These are phyloP conservation scores for Lateolabrax maculatus DNA, from an alignment of 2,797 vertebrate genomes.

Conservation along the genomic window DNA sequence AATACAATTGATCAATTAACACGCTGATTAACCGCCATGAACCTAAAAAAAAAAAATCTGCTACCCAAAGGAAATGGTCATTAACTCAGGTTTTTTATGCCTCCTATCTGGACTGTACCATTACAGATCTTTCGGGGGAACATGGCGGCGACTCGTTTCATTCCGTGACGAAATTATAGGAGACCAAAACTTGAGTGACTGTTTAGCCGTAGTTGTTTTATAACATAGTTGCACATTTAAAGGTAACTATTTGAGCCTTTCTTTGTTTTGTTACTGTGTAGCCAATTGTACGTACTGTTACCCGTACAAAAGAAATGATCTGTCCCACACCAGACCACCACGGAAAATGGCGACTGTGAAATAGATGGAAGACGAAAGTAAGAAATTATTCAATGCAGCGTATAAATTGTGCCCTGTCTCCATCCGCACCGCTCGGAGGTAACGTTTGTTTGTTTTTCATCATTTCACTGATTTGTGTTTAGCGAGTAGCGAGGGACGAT, in stretches of 20 bases:
- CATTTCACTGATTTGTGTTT: conserved; percentile 30
- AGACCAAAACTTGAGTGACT: not conserved
- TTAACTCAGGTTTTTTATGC: conserved; percentile 85
- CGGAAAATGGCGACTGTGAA: conserved; percentile 90
- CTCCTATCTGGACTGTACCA: conserved; percentile 86
- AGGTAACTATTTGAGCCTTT: not conserved
- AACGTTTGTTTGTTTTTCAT: conserved; percentile 62
- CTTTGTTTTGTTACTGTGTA: not conserved
- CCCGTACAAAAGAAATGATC: conserved; percentile 76
- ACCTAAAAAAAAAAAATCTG: conserved; percentile 61
- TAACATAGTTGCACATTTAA: fast-evolving
- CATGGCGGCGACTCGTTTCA: conserved; percentile 54
- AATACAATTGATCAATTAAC: conserved; percentile 54
- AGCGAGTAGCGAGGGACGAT: conserved; percentile 30
- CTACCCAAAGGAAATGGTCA: conserved; percentile 78
- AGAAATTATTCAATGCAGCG: conserved; percentile 87
- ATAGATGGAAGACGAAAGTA: conserved; percentile 89
- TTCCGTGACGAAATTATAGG: conserved; percentile 24
- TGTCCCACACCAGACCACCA: conserved; percentile 86
- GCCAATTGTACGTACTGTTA: conserved; percentile 21
- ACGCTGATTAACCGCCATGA: conserved; percentile 53
- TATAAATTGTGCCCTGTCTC: conserved; percentile 71
- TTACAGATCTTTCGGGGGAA: conserved; percentile 62
- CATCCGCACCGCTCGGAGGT: conserved; percentile 79
- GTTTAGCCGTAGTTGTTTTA: not conserved